Conservation (phyloP, 1,140 invertebrate species). For the Eubasilissa regina region DNA sequence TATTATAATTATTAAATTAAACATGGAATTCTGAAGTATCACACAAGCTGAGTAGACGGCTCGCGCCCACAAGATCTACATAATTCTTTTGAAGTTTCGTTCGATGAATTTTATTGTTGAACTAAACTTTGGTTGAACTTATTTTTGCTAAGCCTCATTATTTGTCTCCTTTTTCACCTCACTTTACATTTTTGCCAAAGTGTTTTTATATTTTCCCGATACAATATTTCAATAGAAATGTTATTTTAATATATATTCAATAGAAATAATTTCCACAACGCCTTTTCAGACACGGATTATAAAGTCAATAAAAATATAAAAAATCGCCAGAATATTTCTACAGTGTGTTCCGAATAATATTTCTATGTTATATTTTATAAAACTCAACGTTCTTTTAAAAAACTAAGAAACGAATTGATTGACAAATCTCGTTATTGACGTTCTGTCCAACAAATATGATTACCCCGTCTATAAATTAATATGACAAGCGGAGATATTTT, state of each 20-base stretch:
- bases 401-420: neutral
- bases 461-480: slow-evolving; percentile 33
- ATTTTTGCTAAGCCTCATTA: slow-evolving; percentile 6
- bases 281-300: neutral
- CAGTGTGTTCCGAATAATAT: neutral
- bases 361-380: slow-evolving; percentile 7
- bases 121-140: neutral
- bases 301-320: neutral
- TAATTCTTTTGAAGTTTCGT: neutral
- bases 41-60: neutral
- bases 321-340: neutral
- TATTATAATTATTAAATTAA: too few species aligned
- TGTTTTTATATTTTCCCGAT: too few species aligned
- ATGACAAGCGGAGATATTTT: slow-evolving; percentile 24
- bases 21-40: too few species aligned
- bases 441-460: slow-evolving; percentile 40
- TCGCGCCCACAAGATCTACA: neutral
- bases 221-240: neutral
- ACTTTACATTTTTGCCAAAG: neutral
- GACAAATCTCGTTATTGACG: slow-evolving; percentile 40
- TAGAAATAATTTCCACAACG: neutral
- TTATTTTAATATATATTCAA: too few species aligned
- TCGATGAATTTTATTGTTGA: slow-evolving; percentile 8
- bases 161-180: neutral
- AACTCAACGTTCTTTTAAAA: slow-evolving; percentile 1